Conservation (phyloP, 1,140 invertebrate genomes). For the Aplysia californica region DNA sequence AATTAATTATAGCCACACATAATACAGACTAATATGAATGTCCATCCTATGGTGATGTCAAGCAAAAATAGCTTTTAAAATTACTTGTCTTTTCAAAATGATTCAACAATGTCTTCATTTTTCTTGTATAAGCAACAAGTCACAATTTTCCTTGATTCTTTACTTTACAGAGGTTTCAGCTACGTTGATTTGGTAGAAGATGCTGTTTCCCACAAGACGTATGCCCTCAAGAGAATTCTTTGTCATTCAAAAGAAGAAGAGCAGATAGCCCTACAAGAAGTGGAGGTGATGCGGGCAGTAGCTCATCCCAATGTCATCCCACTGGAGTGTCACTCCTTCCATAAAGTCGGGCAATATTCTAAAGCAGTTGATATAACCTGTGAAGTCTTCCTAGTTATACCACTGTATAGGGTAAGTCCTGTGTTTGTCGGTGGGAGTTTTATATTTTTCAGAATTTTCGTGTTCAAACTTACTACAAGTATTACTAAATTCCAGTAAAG, state of each 20-base stretch:
- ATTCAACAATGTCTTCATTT: constrained; percentile 7
- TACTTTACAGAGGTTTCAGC: constrained; percentile 87
- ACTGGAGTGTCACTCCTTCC: constrained; percentile 77
- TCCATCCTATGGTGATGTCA: background rate
- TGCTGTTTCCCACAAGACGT: constrained; percentile 76
- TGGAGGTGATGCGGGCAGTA: constrained; percentile 79
- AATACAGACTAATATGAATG: background rate
- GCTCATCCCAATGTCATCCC: constrained; percentile 83
- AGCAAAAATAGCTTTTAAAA: background rate
- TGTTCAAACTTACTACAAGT: background rate
- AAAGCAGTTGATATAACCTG: constrained; percentile 67
- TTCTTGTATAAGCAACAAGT: no score
- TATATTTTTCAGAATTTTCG: background rate
- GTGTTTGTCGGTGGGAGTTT: background rate
- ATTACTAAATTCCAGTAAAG: background rate
- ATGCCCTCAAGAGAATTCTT: constrained; percentile 84
- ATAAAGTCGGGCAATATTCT: constrained; percentile 45
- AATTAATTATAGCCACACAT: background rate
- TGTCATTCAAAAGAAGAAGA: constrained; percentile 86
- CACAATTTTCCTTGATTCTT: no score
- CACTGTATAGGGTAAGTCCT: constrained; percentile 77
- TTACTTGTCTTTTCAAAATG: background rate
- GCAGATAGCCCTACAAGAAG: constrained; percentile 78
- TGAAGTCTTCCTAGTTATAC: constrained; percentile 81
- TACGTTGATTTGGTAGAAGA: constrained; percentile 84